phyloP scores from a whole-genome alignment of 2,113 vertebrate genomes.

The Meleagris gallopavo region DNA sequence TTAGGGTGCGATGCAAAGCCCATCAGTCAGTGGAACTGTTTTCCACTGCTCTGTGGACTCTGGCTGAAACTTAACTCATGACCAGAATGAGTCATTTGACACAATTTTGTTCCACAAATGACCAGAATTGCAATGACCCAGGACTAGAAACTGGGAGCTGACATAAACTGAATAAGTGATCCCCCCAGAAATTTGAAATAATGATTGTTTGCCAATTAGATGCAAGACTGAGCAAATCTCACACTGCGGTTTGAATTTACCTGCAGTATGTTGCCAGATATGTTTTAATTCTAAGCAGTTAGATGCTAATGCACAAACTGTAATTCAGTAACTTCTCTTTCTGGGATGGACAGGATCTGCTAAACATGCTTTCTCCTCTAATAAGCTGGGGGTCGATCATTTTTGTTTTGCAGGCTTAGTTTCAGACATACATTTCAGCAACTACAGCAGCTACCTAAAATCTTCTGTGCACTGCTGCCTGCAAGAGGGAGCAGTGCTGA shows the following conservation, averaged over 20 bases:
- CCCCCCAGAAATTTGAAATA: background rate
- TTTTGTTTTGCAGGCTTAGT: background rate
- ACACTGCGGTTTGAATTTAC: background rate
- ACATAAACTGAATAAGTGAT: background rate
- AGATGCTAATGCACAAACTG: background rate
- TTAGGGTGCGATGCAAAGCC: background rate
- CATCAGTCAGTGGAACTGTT: background rate
- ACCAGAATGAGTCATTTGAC: background rate
- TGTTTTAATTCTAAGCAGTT: background rate
- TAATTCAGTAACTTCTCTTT: background rate
- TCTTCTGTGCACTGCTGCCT: fast-evolving
- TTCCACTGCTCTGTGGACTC: background rate
- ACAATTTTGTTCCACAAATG: background rate
- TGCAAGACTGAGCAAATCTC: background rate
- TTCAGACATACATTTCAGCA: background rate
- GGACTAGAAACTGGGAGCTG: background rate
- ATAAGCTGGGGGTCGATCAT: background rate
- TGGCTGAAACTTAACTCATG: background rate
- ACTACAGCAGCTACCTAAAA: background rate
- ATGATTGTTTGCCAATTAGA: background rate
- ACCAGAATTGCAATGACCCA: background rate
- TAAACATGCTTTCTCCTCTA: background rate
- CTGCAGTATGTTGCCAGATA: background rate
- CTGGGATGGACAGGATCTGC: background rate
- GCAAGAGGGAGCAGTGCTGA: background rate